Percentiles rank a stretch among this genome's conserved stretches.
These are phyloP conservation scores for Triplophysa tibetana DNA, from an alignment of 2,113 vertebrate genomes.

Conservation along the genomic window DNA sequence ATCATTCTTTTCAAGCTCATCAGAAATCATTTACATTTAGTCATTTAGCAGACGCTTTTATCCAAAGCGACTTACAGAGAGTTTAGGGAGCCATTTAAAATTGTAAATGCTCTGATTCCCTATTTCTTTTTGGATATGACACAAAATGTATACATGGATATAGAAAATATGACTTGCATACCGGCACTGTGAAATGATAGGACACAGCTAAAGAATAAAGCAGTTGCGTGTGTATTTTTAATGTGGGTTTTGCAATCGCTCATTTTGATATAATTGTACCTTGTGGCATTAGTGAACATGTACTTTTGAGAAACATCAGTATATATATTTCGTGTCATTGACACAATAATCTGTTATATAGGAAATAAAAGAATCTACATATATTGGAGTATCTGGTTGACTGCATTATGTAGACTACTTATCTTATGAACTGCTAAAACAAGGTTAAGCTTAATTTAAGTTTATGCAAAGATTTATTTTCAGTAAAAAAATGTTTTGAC, in stretches of 20 bases:
- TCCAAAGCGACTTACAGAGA: too few relatives aligned
- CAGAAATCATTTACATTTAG: not conserved
- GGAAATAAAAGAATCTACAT: not conserved
- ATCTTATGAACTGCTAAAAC: not conserved
- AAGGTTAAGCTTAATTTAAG: not conserved
- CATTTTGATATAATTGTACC: conserved; percentile 23
- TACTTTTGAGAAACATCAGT: conserved; percentile 31
- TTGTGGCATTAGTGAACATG: conserved; percentile 33
- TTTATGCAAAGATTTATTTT: not conserved
- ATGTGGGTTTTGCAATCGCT: conserved; percentile 5
- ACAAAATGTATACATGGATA: not conserved
- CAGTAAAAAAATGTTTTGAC: too few relatives aligned
- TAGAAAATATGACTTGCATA: not conserved
- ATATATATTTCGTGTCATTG: conserved; percentile 21
- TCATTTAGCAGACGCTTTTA: too few relatives aligned
- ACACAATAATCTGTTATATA: conserved; percentile 25
- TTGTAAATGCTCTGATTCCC: not conserved
- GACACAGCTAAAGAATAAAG: not conserved
- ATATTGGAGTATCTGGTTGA: not conserved
- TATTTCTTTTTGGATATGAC: conserved; percentile 9
- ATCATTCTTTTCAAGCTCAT: not conserved
- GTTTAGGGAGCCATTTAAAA: not conserved
- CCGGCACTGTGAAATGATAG: not conserved
- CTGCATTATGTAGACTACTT: not conserved
- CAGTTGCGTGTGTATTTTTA: not conserved